Evolutionary conservation across 2,888 invertebrate species (phyloP), one percentile per base, ranked within the genome.

Genomic region (Synanthedon vespiformis): DNA sequence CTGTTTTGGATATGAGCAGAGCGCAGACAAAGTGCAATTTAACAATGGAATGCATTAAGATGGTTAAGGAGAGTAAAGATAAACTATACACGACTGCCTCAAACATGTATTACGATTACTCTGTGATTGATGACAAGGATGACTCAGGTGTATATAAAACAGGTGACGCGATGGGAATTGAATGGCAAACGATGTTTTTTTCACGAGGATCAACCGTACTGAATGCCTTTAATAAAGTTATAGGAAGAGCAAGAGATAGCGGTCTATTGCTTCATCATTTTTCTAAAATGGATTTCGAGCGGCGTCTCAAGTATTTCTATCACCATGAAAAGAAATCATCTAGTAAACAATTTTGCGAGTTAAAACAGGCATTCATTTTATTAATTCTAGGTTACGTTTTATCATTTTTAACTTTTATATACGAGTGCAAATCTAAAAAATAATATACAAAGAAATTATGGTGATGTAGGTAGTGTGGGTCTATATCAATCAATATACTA

Each of bases 171-270:
- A 53, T 59, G 12, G 4, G 1, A 1, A 56, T 52, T 16, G 14
- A 63, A 12, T 56, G 57, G 49, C 60, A 64, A 51, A 63, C 67
- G 0, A 40, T 70, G 40, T 64, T 61, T 50, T 65, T 73, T 40
- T 63, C 70, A 3, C 63, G 67, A 14, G 74, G 74, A 5, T 74
- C 75, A 12, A 54, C 54, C 6, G 54, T 60, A 10, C 41, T 51
- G 1, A 52, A 58, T 54, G 18, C 57, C 6, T 49, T 59, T 40
- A 51, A 60, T 51, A 54, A 56, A 53, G 2, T 57, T 47, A 44
- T 60, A 48, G 8, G 53, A 12, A 8, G 56, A 47, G 52, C 54
- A n/a, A 40, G 18, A 48, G 51, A 55, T n/a, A 54, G 54, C 48
- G 74, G 75, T 13, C 13, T 74, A 1, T 16, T 62, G n/a, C 6